Evolutionary conservation across 2,888 invertebrate species (phyloP), one percentile per base, ranked within the genome.

Genomic region (Dyspetes luteomarginatus): DNA sequence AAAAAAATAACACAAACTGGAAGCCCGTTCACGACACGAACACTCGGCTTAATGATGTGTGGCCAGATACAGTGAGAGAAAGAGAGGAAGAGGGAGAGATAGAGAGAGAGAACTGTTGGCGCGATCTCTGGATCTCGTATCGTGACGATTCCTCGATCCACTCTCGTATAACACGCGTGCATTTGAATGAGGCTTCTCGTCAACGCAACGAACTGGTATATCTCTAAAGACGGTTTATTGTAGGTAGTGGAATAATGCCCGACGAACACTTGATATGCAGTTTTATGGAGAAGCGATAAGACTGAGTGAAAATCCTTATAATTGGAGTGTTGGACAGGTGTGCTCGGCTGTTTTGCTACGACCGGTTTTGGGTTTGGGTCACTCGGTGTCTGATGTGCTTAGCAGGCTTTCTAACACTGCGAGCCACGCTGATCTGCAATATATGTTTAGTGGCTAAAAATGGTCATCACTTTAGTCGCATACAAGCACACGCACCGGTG

Each of bases 31-130:
- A 85, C 88, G 88, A 90, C 91, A 88, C 86, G 89, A 85, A 87
- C 89, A 85, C 88, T 89, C 85, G 87, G 88, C 88, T 89, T 90
- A 90, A 91, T 90, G 90, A 91, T 90, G 90, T 90, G 90, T 89
- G 88, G 86, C 87, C 86, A 85, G 86, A 50, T 55, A 85, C 83
- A 85, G 85, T 84, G 86, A 85, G 41, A 65, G 41, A 26, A 26
- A 43, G 52, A 55, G 52, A 36, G 77, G 78, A 56, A 65, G 79
- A 64, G 45, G 62, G 45, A 55, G 64, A 36, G 28, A 22, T 2
- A 24, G 55, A 43, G 9, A 56, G 36, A 36, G 26, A 30, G 56
- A 45, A 26, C 22, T 4, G 74, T 69, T 48, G 72, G 62, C 48
- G 77, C 69, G 69, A 80, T 50, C 68, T 73, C 64, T 45, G 74